Percentiles rank a stretch among this genome's conserved stretches.
Conservation (phyloP, 2,888 invertebrate genomes). For the Smittia sp. region DNA sequence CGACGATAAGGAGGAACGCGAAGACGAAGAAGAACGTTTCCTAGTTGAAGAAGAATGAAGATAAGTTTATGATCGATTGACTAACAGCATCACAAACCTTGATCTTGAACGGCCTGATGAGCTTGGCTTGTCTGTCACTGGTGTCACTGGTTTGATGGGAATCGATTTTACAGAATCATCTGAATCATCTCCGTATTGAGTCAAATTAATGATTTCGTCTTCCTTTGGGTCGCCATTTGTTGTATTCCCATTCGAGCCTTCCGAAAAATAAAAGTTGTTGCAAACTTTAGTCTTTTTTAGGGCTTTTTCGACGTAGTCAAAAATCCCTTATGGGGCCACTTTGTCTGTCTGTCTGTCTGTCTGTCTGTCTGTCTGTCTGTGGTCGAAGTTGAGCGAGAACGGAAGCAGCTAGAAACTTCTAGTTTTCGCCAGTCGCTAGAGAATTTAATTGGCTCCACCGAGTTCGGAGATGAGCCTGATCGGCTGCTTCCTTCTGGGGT, state of each 20-base stretch:
- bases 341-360: too few relatives aligned
- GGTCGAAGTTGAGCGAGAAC: too few relatives aligned
- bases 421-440: too few relatives aligned
- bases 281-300: neutral
- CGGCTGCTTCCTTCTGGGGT: too few relatives aligned
- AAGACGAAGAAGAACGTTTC: conserved; percentile 15
- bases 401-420: too few relatives aligned
- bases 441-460: too few relatives aligned
- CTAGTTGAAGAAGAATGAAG: neutral
- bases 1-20: neutral
- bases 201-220: conserved; percentile 31
- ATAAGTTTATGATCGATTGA: neutral
- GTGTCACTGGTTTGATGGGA: neutral
- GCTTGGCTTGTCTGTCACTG: neutral
- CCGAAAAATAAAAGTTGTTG: neutral
- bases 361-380: too few relatives aligned
- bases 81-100: conserved; percentile 13
- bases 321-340: too few relatives aligned
- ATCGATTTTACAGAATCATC: conserved; percentile 28
- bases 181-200: conserved; percentile 35
- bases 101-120: neutral
- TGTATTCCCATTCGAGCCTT: conserved; percentile 31
- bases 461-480: too few relatives aligned
- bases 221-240: neutral
- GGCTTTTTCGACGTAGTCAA: too few relatives aligned